phyloP scores from a whole-genome alignment of 1,140 invertebrate genomes.

The Panulirus ornatus region DNA sequence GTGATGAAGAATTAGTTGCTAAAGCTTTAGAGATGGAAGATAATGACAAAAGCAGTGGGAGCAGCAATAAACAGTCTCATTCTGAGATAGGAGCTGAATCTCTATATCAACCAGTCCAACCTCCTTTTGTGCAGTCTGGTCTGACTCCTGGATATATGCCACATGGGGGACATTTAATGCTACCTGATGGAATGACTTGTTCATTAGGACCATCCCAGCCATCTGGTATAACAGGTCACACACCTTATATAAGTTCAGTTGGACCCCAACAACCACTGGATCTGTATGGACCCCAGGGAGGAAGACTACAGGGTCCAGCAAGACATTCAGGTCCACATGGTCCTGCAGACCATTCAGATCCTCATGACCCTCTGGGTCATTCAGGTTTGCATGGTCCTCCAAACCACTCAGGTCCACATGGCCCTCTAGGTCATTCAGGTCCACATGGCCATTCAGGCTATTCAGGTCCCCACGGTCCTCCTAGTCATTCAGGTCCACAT shows the following conservation, averaged over 20 bases:
- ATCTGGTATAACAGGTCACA: conserved; percentile 9
- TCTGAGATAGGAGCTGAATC: conserved; percentile 13
- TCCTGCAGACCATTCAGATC: background rate
- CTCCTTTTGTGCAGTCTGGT: conserved; percentile 46
- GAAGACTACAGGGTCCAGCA: conserved; percentile 9
- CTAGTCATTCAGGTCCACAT: conserved; percentile 16
- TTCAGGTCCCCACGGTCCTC: conserved; percentile 13
- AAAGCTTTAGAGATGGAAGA: conserved; percentile 67
- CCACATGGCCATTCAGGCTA: background rate
- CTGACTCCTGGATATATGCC: conserved; percentile 29
- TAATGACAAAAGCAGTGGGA: background rate
- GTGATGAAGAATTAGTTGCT: conserved; percentile 68
- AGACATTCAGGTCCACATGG: conserved; percentile 16
- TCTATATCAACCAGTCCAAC: conserved; percentile 43
- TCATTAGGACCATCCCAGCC: conserved; percentile 43
- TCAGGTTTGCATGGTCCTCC: conserved; percentile 3
- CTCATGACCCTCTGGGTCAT: background rate
- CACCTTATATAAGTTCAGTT: conserved; percentile 17
- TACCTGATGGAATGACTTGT: background rate
- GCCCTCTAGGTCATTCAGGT: background rate
- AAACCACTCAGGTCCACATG: conserved; percentile 14
- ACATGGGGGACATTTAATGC: conserved; percentile 20
- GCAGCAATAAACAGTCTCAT: conserved; percentile 18
- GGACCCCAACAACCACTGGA: conserved; percentile 27
- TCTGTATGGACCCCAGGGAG: conserved; percentile 15